phyloP scores from a whole-genome alignment of 2,113 vertebrate genomes.

The Tautogolabrus adspersus region DNA sequence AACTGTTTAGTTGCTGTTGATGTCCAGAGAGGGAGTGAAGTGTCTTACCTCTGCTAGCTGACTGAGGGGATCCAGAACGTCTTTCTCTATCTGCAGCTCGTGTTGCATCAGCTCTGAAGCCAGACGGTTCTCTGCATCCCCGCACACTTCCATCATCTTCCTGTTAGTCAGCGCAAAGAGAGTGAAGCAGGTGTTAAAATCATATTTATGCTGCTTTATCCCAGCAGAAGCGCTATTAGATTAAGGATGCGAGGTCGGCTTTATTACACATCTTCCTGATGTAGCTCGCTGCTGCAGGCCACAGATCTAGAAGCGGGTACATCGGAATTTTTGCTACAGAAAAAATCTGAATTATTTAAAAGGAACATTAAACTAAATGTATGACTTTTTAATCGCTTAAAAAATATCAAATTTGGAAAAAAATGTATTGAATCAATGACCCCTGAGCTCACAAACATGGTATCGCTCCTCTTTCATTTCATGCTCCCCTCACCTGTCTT shows the following conservation, averaged over 20 bases:
- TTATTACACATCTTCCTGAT: not conserved
- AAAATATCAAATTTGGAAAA: no score
- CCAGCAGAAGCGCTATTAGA: not conserved
- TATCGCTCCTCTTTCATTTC: no score
- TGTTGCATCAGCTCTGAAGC: constrained; percentile 93
- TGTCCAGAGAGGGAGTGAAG: no score
- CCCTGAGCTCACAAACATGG: no score
- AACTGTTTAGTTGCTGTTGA: not conserved
- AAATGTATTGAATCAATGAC: no score
- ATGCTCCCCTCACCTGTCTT: no score
- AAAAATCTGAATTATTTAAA: no score
- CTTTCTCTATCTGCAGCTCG: constrained; percentile 93
- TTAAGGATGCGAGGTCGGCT: not conserved
- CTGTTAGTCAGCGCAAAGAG: constrained; percentile 73
- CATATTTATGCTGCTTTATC: constrained; percentile 3
- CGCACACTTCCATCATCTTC: constrained; percentile 96
- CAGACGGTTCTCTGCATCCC: constrained; percentile 94
- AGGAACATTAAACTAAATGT: no score
- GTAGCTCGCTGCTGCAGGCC: no score
- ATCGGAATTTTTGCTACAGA: no score
- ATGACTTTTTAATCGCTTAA: no score
- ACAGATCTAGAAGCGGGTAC: no score
- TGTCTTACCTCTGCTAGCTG: constrained; percentile 90
- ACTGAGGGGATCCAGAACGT: constrained; percentile 93
- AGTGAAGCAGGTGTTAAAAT: not conserved